phyloP scores from a whole-genome alignment of 2,113 vertebrate species.

The Aphyosemion australe region DNA sequence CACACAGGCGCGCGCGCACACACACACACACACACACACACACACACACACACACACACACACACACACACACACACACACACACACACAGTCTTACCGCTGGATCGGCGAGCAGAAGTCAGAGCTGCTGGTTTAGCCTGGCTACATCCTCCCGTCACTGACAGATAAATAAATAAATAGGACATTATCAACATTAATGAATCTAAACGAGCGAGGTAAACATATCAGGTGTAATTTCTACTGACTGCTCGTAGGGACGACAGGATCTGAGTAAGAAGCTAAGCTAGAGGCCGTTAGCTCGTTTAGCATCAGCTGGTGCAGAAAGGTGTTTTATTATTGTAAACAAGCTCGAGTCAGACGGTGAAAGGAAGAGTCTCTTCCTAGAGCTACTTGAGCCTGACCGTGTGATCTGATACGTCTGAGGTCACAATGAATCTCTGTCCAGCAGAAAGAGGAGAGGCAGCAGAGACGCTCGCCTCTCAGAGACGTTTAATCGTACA shows the following conservation, averaged over 20 bases:
- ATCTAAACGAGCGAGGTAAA: no score
- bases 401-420: not conserved
- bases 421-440: constrained; percentile 7
- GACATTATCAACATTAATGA: not conserved
- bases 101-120: constrained; percentile 37
- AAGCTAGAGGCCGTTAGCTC: no score
- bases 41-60: no score
- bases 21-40: no score
- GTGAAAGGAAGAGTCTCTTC: constrained; percentile 5
- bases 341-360: not conserved
- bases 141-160: constrained; percentile 49
- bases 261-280: no score
- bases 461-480: not conserved
- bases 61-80: no score
- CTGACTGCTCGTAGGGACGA: no score
- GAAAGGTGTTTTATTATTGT: not conserved
- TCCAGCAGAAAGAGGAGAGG: not conserved
- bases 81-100: constrained; percentile 23
- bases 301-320: no score
- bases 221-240: no score
- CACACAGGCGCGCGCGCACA: no score
- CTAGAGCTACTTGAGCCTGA: not conserved
- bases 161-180: not conserved
- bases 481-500: no score
- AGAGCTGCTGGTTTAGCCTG: constrained; percentile 50